Percentiles rank a stretch among this genome's conserved stretches.
These are phyloP conservation scores for Cyanocitta stelleri DNA, from an alignment of 2,113 vertebrate species.

Conservation along the genomic window DNA sequence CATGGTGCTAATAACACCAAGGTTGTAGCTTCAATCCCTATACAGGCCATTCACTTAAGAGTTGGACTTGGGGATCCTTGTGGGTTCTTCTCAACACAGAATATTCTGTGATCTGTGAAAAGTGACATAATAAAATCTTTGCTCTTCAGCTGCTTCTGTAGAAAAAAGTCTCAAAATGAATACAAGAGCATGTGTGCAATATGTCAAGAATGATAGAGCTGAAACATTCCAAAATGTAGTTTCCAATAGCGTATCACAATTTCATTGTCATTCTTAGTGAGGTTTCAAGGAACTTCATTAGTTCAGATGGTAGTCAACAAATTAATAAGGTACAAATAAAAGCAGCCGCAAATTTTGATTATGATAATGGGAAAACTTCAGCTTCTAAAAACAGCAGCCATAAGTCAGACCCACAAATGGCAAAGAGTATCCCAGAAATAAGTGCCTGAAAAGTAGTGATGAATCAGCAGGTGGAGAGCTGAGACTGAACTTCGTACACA, in stretches of 20 bases:
- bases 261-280: neutral
- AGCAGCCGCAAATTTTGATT: neutral
- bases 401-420: neutral
- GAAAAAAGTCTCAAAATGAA: neutral
- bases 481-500: accelerated
- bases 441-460: neutral
- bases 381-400: neutral
- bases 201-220: neutral
- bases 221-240: neutral
- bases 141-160: neutral
- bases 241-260: neutral
- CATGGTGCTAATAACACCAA: neutral
- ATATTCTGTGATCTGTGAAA: neutral
- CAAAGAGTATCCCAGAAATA: neutral
- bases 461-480: neutral
- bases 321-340: neutral
- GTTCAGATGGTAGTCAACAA: neutral
- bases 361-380: neutral
- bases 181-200: neutral
- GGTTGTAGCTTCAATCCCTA: neutral
- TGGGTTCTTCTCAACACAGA: accelerated
- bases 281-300: neutral
- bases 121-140: neutral
- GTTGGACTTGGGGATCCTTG: neutral
- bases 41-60: neutral